These are phyloP conservation scores for Plebejus argus DNA, from an alignment of 2,888 invertebrate species.

Conservation along the genomic window DNA sequence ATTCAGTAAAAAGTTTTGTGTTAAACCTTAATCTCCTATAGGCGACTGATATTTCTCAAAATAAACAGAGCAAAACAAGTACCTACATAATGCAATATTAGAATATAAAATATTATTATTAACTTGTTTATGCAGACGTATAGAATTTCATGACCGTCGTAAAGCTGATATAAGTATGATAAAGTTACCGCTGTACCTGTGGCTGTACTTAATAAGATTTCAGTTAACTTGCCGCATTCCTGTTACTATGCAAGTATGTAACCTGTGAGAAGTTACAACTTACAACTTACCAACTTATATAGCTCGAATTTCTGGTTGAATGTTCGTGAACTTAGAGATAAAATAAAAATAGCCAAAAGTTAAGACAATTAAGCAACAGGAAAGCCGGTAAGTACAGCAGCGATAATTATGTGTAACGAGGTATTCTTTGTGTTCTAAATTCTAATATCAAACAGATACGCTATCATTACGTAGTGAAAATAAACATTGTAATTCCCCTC, in stretches of 20 bases:
- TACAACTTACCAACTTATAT: too few species aligned
- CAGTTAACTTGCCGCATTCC: neutral
- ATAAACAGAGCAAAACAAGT: slow-evolving; percentile 8
- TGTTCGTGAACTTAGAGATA: too few species aligned
- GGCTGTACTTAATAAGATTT: slow-evolving; percentile 29
- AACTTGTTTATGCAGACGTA: neutral
- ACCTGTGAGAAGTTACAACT: neutral
- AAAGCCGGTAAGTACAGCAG: neutral
- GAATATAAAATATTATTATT: too few species aligned
- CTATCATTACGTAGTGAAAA: slow-evolving; percentile 24
- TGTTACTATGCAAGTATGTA: neutral
- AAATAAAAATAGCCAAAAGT: too few species aligned
- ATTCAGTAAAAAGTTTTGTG: neutral
- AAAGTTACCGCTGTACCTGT: neutral
- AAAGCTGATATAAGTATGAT: neutral
- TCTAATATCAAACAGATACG: slow-evolving; percentile 20
- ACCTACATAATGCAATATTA: neutral
- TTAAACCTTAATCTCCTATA: neutral
- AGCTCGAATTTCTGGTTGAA: neutral
- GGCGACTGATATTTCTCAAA: neutral
- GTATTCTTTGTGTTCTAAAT: neutral
- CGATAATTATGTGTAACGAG: slow-evolving; percentile 1
- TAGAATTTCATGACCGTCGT: slow-evolving; percentile 24
- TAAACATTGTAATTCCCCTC: slow-evolving; percentile 1
- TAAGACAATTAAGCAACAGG: neutral